phyloP scores from a whole-genome alignment of 2,797 vertebrate genomes.

The Garrulus glandarius region DNA sequence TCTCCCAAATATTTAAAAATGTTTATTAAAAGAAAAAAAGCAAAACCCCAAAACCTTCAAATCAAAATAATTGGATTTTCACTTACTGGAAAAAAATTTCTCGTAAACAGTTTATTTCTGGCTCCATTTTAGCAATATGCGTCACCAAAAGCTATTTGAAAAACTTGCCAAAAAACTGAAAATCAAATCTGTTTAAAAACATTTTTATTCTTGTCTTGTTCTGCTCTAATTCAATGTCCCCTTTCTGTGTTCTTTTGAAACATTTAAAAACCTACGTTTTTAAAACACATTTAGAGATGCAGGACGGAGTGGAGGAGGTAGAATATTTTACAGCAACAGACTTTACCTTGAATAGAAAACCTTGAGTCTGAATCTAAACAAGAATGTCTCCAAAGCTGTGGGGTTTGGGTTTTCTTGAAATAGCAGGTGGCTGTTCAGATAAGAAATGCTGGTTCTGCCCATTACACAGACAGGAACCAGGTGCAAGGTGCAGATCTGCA shows the following conservation, averaged over 20 bases:
- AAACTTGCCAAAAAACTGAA: not conserved
- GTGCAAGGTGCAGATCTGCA: constrained; percentile 51
- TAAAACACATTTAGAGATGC: not conserved
- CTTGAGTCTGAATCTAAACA: not conserved
- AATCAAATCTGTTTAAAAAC: not conserved
- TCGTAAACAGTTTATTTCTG: not conserved
- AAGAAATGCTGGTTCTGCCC: constrained; percentile 45
- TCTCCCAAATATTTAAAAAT: not conserved
- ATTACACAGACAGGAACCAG: constrained; percentile 61
- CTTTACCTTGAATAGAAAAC: not conserved
- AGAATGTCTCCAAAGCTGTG: not conserved
- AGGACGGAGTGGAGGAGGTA: not conserved
- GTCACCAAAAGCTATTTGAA: not conserved
- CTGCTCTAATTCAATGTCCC: not conserved
- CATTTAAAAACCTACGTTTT: not conserved
- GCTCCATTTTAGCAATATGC: not conserved
- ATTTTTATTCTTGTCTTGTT: not conserved
- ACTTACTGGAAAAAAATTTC: not conserved
- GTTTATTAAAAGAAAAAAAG: not conserved
- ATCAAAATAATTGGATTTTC: not conserved
- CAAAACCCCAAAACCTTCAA: not conserved
- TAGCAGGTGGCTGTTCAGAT: constrained; percentile 54
- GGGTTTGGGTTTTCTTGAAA: not conserved
- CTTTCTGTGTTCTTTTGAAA: not conserved
- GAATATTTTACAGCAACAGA: not conserved